Evolutionary conservation across 2,797 vertebrate genomes (phyloP), one percentile per base, ranked within the genome.

Genomic region (Poecilia wingei): DNA sequence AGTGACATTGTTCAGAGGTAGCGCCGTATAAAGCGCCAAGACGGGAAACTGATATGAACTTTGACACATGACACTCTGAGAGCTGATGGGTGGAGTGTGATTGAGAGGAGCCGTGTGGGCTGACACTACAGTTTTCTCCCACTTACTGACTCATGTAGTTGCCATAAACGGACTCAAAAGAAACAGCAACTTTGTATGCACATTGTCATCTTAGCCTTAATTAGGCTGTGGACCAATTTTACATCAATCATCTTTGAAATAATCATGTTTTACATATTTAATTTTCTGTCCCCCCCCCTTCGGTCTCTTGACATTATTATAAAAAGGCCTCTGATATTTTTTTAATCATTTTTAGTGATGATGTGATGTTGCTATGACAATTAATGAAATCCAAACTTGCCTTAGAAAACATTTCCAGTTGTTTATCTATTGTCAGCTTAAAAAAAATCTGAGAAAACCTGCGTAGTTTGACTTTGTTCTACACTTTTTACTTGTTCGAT

Each of bases 1-100:
- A 98, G 97, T 0, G 98, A 98, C 91, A 98, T 99, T 1, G 98
- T 99, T 74, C 98, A 98, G 96, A 99, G 98, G 98, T 99, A 99
- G 98, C 97, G 93, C 71, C 68, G 1, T 49, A 71, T 74, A 83
- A 64, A 71, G 57, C 51, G 77, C 49, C 31, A 72, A 77, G 46
- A 88, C 9, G 8, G 36, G 18, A 86, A 89, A 85, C 74, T 81
- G 36, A 84, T 69, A 76, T 43, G 36, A 81, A 86, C 66, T 82
- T 51, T 86, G 68, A 72, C 55, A 77, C 78, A 61, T 80, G 53
- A 51, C 76, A 76, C 72, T 43, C 55, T 71, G 69, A 76, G 72
- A 84, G 74, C 86, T 33, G 57, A 72, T 72, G 81, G 79, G 79
- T 79, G 79, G 68, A 39, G 45, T 25, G 72, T 75, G 75, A 73